Percentiles rank a stretch among this genome's conserved stretches.
These are phyloP conservation scores for Nylanderia fulva DNA, from an alignment of 1,140 invertebrate species.

Conservation along the genomic window DNA sequence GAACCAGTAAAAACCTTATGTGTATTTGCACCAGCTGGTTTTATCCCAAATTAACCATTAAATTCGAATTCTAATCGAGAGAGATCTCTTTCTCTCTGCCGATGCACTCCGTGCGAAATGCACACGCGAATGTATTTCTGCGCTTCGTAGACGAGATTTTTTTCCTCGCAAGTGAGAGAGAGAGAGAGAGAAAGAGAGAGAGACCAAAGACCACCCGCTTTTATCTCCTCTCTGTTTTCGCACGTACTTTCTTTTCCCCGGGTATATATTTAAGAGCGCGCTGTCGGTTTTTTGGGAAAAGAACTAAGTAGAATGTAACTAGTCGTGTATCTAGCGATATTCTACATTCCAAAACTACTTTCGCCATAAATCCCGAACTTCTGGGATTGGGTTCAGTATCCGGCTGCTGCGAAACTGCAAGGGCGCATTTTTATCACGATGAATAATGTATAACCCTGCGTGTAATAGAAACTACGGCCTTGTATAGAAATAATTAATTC, in stretches of 20 bases:
- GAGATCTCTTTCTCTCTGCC: background rate
- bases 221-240: background rate
- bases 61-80: background rate
- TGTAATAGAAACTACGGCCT: constrained; percentile 10
- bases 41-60: no score
- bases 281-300: constrained; percentile 3
- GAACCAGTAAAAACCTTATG: background rate
- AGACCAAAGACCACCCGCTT: background rate
- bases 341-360: constrained; percentile 59
- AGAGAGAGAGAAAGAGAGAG: no score
- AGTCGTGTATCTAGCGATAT: constrained; percentile 44
- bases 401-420: constrained; percentile 40
- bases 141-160: background rate
- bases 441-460: constrained; percentile 61
- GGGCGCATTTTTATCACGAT: constrained; percentile 54
- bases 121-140: background rate
- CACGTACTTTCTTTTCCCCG: background rate
- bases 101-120: background rate
- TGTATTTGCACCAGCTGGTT: no score
- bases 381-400: constrained; percentile 47
- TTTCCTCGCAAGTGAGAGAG: background rate
- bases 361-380: constrained; percentile 58
- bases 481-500: constrained; percentile 63
- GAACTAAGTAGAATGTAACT: constrained; percentile 43
- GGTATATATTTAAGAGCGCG: constrained; percentile 2